phyloP scores from a whole-genome alignment of 2,113 vertebrate genomes.

The Baryphthengus martii region DNA sequence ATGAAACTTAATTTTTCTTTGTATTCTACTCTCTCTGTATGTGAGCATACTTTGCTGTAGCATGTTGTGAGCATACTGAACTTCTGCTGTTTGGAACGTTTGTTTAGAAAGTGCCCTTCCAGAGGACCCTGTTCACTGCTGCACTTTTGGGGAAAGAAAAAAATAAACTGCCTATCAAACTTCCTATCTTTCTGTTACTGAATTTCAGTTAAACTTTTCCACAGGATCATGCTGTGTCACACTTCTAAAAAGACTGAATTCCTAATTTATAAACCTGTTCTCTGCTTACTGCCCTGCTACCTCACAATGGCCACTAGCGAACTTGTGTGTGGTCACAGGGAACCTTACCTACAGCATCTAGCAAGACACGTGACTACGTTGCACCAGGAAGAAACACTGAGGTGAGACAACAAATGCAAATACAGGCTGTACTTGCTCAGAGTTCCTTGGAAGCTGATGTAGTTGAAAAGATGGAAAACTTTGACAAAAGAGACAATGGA shows the following conservation, averaged over 20 bases:
- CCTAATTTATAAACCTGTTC: not conserved
- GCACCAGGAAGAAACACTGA: not conserved
- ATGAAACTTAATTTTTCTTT: not conserved
- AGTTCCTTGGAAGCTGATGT: not conserved
- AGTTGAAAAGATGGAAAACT: not conserved
- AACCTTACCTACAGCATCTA: not conserved
- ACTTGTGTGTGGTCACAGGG: not conserved
- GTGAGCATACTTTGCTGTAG: constrained; percentile 48
- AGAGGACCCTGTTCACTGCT: constrained; percentile 80
- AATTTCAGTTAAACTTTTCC: not conserved
- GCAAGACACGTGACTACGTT: not conserved
- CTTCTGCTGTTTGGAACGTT: constrained; percentile 10
- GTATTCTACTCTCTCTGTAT: constrained; percentile 11
- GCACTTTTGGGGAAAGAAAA: constrained; percentile 76
- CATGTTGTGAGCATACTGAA: not conserved
- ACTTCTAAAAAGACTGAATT: not conserved
- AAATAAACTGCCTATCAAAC: constrained; percentile 64
- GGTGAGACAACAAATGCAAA: not conserved
- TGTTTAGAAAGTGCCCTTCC: constrained; percentile 81
- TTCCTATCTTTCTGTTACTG: not conserved
- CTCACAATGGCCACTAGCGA: not conserved
- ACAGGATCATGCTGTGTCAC: not conserved
- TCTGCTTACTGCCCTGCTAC: not conserved
- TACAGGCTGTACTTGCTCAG: not conserved
- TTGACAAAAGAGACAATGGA: not conserved